Percentiles rank a stretch among this genome's conserved stretches.
Conservation (phyloP, 1,140 invertebrate species). For the Parapsyche elsis region DNA sequence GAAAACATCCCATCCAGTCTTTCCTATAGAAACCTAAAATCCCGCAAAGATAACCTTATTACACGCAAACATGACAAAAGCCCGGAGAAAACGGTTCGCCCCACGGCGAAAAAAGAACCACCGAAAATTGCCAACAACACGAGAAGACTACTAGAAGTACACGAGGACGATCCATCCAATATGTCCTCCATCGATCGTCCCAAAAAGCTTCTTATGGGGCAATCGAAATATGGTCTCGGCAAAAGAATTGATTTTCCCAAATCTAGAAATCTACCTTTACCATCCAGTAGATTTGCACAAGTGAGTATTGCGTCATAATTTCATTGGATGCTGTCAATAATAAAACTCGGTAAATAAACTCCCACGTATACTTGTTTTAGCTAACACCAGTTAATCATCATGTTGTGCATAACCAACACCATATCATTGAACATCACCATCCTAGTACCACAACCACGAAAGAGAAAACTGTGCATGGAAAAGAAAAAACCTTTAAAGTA, state of each 20-base stretch:
- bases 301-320: conserved; percentile 58
- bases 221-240: conserved; percentile 62
- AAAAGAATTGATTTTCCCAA: conserved; percentile 66
- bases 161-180: conserved; percentile 62
- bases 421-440: conserved; percentile 64
- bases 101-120: conserved; percentile 54
- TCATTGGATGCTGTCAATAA: background rate
- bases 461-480: conserved; percentile 67
- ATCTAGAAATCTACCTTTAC: conserved; percentile 64
- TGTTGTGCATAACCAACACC: conserved; percentile 63
- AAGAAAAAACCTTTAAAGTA: conserved; percentile 67
- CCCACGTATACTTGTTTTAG: conserved; percentile 54
- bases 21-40: conserved; percentile 61
- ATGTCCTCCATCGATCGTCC: conserved; percentile 65
- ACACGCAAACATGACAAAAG: conserved; percentile 67
- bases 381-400: conserved; percentile 65
- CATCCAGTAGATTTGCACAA: conserved; percentile 64
- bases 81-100: conserved; percentile 61
- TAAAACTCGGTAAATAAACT: background rate
- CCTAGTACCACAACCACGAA: conserved; percentile 60
- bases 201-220: conserved; percentile 65
- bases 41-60: conserved; percentile 53
- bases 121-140: conserved; percentile 46
- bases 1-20: conserved; percentile 66
- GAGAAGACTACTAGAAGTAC: conserved; percentile 60